Percentiles rank a stretch among this genome's conserved stretches.
Conservation (phyloP, 1,140 invertebrate species). For the Coelopa frigida region DNA sequence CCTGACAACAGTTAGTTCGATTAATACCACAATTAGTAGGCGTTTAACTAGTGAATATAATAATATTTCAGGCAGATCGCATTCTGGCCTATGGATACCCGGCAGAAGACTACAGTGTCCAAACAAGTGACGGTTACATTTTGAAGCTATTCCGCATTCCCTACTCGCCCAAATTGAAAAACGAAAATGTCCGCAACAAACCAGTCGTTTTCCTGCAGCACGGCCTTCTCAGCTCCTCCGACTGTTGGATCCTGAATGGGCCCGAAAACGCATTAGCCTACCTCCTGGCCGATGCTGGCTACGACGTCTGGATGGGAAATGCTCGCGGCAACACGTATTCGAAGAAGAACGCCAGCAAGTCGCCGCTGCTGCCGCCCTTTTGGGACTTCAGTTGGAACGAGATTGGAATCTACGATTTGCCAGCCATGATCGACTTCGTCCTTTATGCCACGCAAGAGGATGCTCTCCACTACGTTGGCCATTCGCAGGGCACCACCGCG, state of each 20-base stretch:
- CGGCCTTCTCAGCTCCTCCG: conserved; percentile 62
- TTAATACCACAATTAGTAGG: no score
- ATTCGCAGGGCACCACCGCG: conserved; percentile 46
- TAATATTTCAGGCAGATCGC: conserved; percentile 29
- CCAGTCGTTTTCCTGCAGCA: conserved; percentile 59
- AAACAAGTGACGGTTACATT: conserved; percentile 48
- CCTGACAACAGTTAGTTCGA: no score
- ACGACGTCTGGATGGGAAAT: conserved; percentile 64
- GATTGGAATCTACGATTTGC: conserved; percentile 59
- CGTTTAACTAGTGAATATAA: no score
- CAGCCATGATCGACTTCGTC: conserved; percentile 55
- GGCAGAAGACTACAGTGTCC: conserved; percentile 46
- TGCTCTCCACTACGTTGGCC: conserved; percentile 54
- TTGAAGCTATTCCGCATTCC: conserved; percentile 48
- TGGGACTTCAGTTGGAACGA: conserved; percentile 65
- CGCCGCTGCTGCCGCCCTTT: conserved; percentile 50
- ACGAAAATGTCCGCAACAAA: conserved; percentile 4
- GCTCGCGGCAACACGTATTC: conserved; percentile 65
- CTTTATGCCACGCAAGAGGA: conserved; percentile 47
- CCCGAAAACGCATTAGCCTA: conserved; percentile 49
- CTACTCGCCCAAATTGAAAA: conserved; percentile 21
- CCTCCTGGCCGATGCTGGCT: conserved; percentile 58
- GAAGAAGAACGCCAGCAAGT: conserved; percentile 48
- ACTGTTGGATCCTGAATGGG: conserved; percentile 61
- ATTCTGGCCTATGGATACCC: conserved; percentile 49